phyloP scores from a whole-genome alignment of 2,113 vertebrate genomes.

The Pelobates fuscus region DNA sequence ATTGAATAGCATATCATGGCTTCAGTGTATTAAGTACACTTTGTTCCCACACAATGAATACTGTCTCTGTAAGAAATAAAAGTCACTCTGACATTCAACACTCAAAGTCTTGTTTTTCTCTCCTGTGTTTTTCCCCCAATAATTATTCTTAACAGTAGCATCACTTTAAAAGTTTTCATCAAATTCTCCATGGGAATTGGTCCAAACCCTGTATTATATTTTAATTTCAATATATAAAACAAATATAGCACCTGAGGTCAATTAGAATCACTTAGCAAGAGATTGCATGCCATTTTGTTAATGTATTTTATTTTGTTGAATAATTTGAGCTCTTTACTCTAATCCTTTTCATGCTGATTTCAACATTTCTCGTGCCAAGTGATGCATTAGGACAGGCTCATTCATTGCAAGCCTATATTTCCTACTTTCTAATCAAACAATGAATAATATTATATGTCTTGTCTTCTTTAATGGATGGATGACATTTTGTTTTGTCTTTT shows the following conservation, averaged over 20 bases:
- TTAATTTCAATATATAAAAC: constrained; percentile 8
- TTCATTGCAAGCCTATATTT: constrained; percentile 20
- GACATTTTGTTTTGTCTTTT: not conserved
- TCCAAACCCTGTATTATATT: not conserved
- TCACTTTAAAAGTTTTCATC: constrained; percentile 11
- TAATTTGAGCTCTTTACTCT: constrained; percentile 26
- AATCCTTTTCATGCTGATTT: constrained; percentile 38
- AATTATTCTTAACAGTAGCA: not conserved
- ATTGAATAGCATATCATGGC: not conserved
- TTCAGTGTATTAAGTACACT: not conserved
- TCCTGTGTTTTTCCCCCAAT: not conserved
- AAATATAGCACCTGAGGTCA: constrained; percentile 30
- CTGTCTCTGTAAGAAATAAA: not conserved
- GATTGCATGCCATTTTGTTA: constrained; percentile 32
- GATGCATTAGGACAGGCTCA: constrained; percentile 33
- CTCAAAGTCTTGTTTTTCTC: not conserved
- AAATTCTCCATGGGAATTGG: not conserved
- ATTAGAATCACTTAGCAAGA: constrained; percentile 21
- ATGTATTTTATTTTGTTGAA: constrained; percentile 40
- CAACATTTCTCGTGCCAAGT: constrained; percentile 33
- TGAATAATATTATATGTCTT: constrained; percentile 20
- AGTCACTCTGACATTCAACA: not conserved
- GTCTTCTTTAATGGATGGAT: constrained; percentile 17
- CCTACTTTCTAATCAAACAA: not conserved
- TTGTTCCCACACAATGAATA: not conserved